phyloP scores from a whole-genome alignment of 2,113 vertebrate species.

The Pygathrix nemaeus region DNA sequence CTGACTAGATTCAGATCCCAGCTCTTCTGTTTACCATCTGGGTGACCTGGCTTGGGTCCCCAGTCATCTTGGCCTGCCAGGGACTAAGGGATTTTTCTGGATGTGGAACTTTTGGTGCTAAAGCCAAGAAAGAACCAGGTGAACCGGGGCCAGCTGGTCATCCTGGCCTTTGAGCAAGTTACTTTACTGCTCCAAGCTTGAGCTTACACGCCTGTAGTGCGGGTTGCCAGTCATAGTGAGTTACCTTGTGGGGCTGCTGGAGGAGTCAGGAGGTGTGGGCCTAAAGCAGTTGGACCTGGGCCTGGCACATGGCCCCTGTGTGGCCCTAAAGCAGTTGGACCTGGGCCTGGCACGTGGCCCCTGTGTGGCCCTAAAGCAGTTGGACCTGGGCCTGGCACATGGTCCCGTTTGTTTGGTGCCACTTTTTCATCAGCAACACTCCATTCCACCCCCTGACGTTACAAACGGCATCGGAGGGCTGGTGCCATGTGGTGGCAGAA shows the following conservation, averaged over 20 bases:
- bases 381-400: background rate
- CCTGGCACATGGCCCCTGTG: too few species aligned
- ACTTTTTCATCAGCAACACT: background rate
- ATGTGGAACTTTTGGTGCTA: background rate
- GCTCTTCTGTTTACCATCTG: background rate
- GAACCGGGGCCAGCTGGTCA: background rate
- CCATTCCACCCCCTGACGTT: background rate
- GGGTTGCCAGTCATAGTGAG: too few species aligned
- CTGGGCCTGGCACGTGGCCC: background rate
- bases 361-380: background rate
- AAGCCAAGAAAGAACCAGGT: background rate
- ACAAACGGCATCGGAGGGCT: background rate
- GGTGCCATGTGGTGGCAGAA: background rate
- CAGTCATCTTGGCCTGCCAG: background rate
- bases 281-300: too few species aligned
- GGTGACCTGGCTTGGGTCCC: background rate
- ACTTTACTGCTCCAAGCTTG: rapidly evolving
- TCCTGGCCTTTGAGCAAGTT: background rate
- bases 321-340: background rate
- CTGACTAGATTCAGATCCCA: background rate
- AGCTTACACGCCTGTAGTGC: background rate
- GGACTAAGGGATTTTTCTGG: background rate
- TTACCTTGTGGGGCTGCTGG: background rate
- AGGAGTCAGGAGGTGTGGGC: background rate
- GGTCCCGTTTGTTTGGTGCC: background rate